Percentiles rank a stretch among this genome's conserved stretches.
phyloP scores from a whole-genome alignment of 2,113 vertebrate species.

The Macrotus californicus region DNA sequence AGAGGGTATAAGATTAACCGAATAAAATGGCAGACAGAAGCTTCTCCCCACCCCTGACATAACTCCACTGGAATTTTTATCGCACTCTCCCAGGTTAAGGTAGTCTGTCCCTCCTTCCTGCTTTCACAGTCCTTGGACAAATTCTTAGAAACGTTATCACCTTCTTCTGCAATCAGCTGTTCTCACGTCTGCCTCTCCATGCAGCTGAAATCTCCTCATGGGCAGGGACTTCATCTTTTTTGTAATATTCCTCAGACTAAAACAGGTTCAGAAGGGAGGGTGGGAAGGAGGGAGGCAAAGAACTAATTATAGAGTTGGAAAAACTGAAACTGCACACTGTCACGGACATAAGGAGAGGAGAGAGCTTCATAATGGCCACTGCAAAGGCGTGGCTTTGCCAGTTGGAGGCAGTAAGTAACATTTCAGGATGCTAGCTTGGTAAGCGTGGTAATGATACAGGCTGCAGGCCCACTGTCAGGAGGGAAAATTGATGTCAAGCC shows the following conservation, averaged over 20 bases:
- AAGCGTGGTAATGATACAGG: background rate
- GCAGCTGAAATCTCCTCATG: background rate
- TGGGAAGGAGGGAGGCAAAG: background rate
- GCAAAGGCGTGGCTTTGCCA: background rate
- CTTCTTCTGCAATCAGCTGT: background rate
- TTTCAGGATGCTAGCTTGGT: background rate
- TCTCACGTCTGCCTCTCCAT: background rate
- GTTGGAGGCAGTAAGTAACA: background rate
- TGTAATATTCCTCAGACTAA: background rate
- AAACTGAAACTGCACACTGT: background rate
- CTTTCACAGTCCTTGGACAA: background rate
- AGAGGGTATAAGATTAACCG: background rate
- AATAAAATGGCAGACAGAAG: background rate
- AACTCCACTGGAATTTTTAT: background rate
- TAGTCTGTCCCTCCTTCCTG: background rate
- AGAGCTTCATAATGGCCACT: background rate
- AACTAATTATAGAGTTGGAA: background rate
- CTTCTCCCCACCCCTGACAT: too few species aligned
- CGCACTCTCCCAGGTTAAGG: background rate
- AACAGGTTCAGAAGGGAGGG: background rate
- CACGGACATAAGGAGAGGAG: background rate
- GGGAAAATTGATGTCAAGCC: background rate
- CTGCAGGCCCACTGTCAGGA: background rate
- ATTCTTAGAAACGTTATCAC: background rate
- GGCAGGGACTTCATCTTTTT: background rate